Percentiles rank a stretch among this genome's conserved stretches.
Evolutionary conservation across 2,888 invertebrate species (phyloP).

Genomic region (Standfussiana lucernea): DNA sequence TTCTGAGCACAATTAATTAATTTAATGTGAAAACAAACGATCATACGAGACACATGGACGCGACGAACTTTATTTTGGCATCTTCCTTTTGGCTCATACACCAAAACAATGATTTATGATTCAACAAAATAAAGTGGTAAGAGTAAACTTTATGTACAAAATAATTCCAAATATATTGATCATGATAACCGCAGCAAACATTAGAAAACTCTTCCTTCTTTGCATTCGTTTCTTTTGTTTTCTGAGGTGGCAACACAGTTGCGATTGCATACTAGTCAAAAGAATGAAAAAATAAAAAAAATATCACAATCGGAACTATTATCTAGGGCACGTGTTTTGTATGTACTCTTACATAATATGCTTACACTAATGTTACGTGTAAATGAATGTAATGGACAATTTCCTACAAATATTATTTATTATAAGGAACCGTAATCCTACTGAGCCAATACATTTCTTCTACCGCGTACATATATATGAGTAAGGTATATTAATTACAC

Average conservation of each 20-base stretch:
- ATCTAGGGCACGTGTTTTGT: conserved; percentile 76
- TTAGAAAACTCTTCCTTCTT: not conserved
- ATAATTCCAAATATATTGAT: conserved; percentile 37
- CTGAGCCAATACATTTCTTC: conserved; percentile 78
- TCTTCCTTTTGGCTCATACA: conserved; percentile 86
- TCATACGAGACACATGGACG: conserved; percentile 78
- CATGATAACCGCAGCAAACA: conserved; percentile 32
- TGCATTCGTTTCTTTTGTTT: not conserved
- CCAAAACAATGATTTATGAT: conserved; percentile 78
- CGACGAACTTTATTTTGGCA: conserved; percentile 86
- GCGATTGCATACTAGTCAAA: conserved; percentile 31
- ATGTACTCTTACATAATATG: conserved; percentile 73
- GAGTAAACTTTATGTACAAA: conserved; percentile 37
- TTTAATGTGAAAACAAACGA: conserved; percentile 73
- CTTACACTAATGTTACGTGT: conserved; percentile 70
- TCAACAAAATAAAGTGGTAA: conserved; percentile 36
- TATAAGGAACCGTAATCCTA: conserved; percentile 78
- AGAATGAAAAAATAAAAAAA: conserved; percentile 69
- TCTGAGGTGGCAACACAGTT: conserved; percentile 20
- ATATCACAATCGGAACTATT: conserved; percentile 86
- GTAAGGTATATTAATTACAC: conserved; percentile 60
- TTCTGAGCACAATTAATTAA: conserved; percentile 84
- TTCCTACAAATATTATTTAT: conserved; percentile 71
- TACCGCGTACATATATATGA: conserved; percentile 67
- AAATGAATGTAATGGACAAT: conserved; percentile 75